Percentiles rank a stretch among this genome's conserved stretches.
Conservation (phyloP, 2,797 vertebrate genomes). For the Poecilia gillii region DNA sequence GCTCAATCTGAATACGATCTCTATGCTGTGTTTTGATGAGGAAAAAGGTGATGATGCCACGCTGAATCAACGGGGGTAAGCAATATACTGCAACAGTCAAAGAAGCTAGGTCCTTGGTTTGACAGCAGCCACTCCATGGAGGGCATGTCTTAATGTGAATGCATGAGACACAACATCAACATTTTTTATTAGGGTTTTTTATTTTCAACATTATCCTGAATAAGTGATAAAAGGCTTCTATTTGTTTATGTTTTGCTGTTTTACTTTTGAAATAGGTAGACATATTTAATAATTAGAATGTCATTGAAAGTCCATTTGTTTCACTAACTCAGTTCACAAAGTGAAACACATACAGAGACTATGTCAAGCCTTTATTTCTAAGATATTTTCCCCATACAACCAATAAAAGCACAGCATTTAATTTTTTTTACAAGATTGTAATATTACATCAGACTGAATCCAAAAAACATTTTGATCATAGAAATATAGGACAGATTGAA, state of each 20-base stretch:
- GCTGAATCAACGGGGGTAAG: background rate
- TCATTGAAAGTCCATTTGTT: background rate
- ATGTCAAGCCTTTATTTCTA: background rate
- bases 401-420: background rate
- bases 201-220: background rate
- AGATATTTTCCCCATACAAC: background rate
- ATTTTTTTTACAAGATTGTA: background rate
- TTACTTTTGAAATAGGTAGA: background rate
- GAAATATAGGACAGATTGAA: background rate
- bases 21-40: constrained; percentile 38
- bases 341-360: background rate
- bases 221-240: too few species aligned
- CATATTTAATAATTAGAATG: background rate
- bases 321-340: background rate
- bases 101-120: background rate
- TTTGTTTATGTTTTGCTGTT: too few species aligned
- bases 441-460: background rate
- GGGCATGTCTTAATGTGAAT: background rate
- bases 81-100: background rate
- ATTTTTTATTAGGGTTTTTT: too few species aligned
- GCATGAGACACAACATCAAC: background rate
- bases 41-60: background rate
- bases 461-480: background rate
- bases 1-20: constrained; percentile 62
- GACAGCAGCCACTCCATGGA: background rate